Evolutionary conservation across 2,888 invertebrate species (phyloP), one percentile per base, ranked within the genome.

Genomic region (Autographa pulchrina): DNA sequence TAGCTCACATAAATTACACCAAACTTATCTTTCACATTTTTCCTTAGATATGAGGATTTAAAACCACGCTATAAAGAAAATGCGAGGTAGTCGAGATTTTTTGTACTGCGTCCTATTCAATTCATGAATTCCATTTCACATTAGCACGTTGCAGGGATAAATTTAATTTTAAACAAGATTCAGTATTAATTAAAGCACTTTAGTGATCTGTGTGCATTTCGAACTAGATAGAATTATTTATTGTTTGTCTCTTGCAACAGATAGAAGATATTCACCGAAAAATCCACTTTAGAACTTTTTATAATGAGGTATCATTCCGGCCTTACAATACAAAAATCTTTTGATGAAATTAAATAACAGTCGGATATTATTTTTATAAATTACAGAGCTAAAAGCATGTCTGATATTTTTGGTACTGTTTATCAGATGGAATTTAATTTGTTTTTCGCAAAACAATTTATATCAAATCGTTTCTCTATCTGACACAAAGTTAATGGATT

Each of bases 21-120:
- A 70, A 71, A 82, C 70, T 82, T 81, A 81, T 82, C 83, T 81
- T 72, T 71, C 31, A 71, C 80, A 82, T 82, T 77, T 80, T 77
- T 70, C 80, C 74, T 68, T 35, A 73, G 80, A 68, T 82, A 77
- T 75, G 70, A 72, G 73, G 70, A 74, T 75, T 78, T 77, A 78
- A 80, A 75, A 70, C 78, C 64, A 74, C 56, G 74, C 63, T 68
- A 58, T 32, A 65, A 76, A 74, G 64, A 77, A 68, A 77, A 68
- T 65, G 61, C 52, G 13, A 32, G 61, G n/a, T 48, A 65, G 66
- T 69, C 38, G 72, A 62, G 61, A 32, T 56, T 77, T 70, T 81
- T 80, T 80, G 68, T 74, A 65, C 62, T 32, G 64, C 54, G n/a
- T 35, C 77, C 20, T 56, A 68, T 80, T 68, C 65, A 74, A 69